phyloP scores from a whole-genome alignment of 2,797 vertebrate species.

The Leuciscus waleckii region DNA sequence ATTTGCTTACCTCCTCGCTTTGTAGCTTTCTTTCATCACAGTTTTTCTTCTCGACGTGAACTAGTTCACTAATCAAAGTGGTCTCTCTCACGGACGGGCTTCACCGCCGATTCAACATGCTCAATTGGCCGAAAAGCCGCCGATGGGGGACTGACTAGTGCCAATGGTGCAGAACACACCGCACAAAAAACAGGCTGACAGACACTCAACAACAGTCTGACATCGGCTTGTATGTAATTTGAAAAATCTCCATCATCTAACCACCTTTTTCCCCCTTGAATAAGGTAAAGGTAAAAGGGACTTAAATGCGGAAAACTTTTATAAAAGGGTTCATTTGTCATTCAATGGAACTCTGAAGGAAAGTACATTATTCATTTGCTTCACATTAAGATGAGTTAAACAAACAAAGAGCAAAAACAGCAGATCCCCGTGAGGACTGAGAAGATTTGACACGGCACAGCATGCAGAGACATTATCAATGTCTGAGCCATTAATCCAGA shows the following conservation, averaged over 20 bases:
- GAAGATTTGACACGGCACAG: slow-evolving; percentile 15
- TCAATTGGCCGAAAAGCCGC: not conserved
- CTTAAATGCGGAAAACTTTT: slow-evolving; percentile 1
- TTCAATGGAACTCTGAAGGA: not conserved
- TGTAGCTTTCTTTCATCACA: not conserved
- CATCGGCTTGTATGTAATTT: not conserved
- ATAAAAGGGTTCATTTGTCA: not conserved
- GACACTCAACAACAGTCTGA: not conserved
- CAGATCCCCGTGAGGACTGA: not conserved
- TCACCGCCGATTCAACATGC: not conserved
- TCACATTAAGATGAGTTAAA: not conserved
- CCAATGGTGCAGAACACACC: not conserved
- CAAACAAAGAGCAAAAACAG: not conserved
- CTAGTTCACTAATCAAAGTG: not conserved
- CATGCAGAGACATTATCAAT: slow-evolving; percentile 38
- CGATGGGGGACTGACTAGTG: not conserved
- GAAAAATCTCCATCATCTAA: not conserved
- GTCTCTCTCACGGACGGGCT: not conserved
- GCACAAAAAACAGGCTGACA: not conserved
- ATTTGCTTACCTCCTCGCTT: not conserved
- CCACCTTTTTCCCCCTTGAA: not conserved
- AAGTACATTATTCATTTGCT: not conserved
- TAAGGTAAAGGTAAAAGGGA: not conserved
- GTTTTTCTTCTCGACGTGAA: not conserved
- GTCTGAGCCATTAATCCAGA: slow-evolving; percentile 56